Percentiles rank a stretch among this genome's conserved stretches.
Conservation (phyloP, 2,113 vertebrate species). For the Gasterosteus nipponicus region DNA sequence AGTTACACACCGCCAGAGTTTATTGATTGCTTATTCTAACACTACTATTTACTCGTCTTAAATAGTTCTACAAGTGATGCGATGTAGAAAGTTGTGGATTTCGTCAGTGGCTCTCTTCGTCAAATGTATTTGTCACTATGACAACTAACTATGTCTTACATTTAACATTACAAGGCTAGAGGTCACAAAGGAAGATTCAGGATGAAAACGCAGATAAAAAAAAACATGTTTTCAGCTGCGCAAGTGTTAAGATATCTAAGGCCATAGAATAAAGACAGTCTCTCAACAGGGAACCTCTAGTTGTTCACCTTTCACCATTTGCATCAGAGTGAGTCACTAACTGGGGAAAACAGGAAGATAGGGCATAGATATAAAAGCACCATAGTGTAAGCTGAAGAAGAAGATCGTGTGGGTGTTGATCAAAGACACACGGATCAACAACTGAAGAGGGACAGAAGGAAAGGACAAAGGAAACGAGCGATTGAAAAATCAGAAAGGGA, state of each 20-base stretch:
- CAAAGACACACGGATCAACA: slow-evolving; percentile 6
- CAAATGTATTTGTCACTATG: not conserved
- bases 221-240: not conserved
- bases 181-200: not conserved
- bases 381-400: not conserved
- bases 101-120: not conserved
- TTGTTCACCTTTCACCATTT: not conserved
- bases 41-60: not conserved
- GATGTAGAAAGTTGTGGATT: not conserved
- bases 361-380: not conserved
- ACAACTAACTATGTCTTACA: not conserved
- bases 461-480: slow-evolving; percentile 3
- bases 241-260: not conserved
- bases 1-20: not conserved
- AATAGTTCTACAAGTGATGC: not conserved
- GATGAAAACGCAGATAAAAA: not conserved
- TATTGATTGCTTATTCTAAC: not conserved
- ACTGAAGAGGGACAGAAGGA: slow-evolving; percentile 15
- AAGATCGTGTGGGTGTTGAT: not conserved
- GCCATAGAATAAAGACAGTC: not conserved
- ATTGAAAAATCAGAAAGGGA: slow-evolving; percentile 22
- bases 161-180: not conserved
- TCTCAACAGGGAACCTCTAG: not conserved
- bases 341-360: not conserved
- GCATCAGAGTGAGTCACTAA: not conserved